Conservation (phyloP, 2,113 vertebrate genomes). For the Talpa occidentalis region DNA sequence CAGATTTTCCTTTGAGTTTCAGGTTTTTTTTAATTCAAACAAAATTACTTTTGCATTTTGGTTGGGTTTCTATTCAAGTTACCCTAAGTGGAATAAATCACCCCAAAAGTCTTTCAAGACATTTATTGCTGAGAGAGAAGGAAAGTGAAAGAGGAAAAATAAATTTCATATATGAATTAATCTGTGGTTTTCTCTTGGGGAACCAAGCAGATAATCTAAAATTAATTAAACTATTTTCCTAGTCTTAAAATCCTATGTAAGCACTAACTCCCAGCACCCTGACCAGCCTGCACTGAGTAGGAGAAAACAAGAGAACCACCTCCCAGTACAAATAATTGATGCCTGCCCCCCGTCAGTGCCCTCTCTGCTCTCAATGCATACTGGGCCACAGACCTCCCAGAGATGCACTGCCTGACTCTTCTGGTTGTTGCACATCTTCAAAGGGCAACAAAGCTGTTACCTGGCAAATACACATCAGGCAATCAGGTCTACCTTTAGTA, state of each 20-base stretch:
- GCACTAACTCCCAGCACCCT: background rate
- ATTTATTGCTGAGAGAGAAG: background rate
- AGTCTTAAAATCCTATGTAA: background rate
- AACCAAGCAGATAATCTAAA: conserved; percentile 50
- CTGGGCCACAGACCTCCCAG: background rate
- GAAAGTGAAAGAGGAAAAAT: background rate
- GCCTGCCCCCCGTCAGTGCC: background rate
- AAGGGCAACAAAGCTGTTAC: background rate
- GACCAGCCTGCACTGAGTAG: background rate
- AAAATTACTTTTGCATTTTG: conserved; percentile 25
- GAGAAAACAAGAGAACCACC: background rate
- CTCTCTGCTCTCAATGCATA: background rate
- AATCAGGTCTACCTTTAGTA: conserved; percentile 10
- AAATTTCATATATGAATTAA: conserved; percentile 39
- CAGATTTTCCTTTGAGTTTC: conserved; percentile 28
- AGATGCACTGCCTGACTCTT: background rate
- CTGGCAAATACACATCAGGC: background rate
- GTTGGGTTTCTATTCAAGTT: conserved; percentile 32
- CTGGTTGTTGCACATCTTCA: background rate
- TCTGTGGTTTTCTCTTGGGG: background rate
- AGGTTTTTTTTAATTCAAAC: background rate
- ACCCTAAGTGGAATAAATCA: conserved; percentile 29
- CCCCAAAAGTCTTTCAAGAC: background rate
- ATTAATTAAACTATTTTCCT: conserved; percentile 22
- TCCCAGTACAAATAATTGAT: background rate